Evolutionary conservation across 2,888 invertebrate genomes (phyloP).

Genomic region (Drosophila formosana): DNA sequence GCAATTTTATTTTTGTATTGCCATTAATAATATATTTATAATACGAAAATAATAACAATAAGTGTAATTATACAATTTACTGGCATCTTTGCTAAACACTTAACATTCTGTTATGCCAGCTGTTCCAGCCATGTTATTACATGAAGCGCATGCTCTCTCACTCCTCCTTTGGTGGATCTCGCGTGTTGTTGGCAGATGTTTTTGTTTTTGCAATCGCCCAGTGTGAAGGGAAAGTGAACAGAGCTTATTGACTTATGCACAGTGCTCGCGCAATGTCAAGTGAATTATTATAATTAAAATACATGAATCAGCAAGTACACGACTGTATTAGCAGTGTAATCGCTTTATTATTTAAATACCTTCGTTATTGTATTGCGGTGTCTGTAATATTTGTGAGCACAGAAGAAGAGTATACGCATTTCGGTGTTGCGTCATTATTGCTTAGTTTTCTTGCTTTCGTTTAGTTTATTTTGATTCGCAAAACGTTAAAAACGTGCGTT

Average conservation of each 20-base stretch:
- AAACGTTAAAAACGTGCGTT: conserved; percentile 41
- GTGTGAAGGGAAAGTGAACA: background rate
- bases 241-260: conserved; percentile 29
- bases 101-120: conserved; percentile 15
- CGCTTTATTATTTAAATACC: conserved; percentile 1
- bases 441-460: conserved; percentile 40
- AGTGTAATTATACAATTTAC: too few relatives aligned
- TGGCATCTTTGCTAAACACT: background rate
- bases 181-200: conserved; percentile 12
- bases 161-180: background rate
- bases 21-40: too few relatives aligned
- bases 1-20: too few relatives aligned
- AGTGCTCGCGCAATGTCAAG: conserved; percentile 7
- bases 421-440: conserved; percentile 8
- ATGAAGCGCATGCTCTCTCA: conserved; percentile 47
- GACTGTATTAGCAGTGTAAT: background rate
- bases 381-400: background rate
- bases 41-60: too few relatives aligned
- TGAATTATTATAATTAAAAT: conserved; percentile 3
- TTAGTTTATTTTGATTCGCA: conserved; percentile 28
- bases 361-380: background rate
- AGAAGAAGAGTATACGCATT: conserved; percentile 24
- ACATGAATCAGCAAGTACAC: background rate
- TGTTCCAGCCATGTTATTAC: conserved; percentile 28
- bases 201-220: conserved; percentile 24